Evolutionary conservation across 2,113 vertebrate genomes (phyloP).

Genomic region (Lates calcarifer): DNA sequence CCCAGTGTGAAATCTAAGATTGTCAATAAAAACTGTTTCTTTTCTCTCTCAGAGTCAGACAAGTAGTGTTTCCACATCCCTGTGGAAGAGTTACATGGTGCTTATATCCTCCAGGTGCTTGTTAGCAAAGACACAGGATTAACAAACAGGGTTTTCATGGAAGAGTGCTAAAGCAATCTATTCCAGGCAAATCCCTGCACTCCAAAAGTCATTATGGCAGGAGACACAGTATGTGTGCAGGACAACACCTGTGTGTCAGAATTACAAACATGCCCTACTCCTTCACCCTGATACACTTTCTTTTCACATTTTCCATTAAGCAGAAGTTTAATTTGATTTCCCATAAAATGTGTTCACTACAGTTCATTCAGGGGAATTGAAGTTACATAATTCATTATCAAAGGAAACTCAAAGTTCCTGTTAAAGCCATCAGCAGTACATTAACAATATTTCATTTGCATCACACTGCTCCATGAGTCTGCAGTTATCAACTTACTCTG

Average conservation of each 20-base stretch:
- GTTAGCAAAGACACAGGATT: slow-evolving; percentile 68
- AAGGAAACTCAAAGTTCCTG: slow-evolving; percentile 11
- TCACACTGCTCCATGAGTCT: slow-evolving; percentile 52
- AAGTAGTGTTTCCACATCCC: slow-evolving; percentile 62
- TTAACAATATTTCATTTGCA: slow-evolving; percentile 37
- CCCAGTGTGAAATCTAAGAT: slow-evolving; percentile 62
- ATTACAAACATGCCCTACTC: slow-evolving; percentile 25
- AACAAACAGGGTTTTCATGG: slow-evolving; percentile 52
- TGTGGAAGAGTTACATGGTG: slow-evolving; percentile 48
- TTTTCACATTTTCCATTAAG: background rate
- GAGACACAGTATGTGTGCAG: slow-evolving; percentile 47
- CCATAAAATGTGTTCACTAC: slow-evolving; percentile 18
- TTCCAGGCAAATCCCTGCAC: slow-evolving; percentile 41
- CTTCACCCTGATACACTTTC: background rate
- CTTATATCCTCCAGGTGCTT: slow-evolving; percentile 62
- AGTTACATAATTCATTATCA: slow-evolving; percentile 10
- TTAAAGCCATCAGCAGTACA: slow-evolving; percentile 36
- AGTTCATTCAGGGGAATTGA: slow-evolving; percentile 16
- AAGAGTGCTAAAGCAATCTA: slow-evolving; percentile 71
- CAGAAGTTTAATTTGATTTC: slow-evolving; percentile 17
- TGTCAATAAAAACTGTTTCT: slow-evolving; percentile 66
- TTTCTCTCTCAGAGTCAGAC: slow-evolving; percentile 54
- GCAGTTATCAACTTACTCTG: slow-evolving; percentile 53
- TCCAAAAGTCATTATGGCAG: slow-evolving; percentile 55
- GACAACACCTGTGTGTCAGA: slow-evolving; percentile 35